Evolutionary conservation across 2,888 invertebrate genomes (phyloP), one percentile per base, ranked within the genome.

Genomic region (Rhingia rostrata): DNA sequence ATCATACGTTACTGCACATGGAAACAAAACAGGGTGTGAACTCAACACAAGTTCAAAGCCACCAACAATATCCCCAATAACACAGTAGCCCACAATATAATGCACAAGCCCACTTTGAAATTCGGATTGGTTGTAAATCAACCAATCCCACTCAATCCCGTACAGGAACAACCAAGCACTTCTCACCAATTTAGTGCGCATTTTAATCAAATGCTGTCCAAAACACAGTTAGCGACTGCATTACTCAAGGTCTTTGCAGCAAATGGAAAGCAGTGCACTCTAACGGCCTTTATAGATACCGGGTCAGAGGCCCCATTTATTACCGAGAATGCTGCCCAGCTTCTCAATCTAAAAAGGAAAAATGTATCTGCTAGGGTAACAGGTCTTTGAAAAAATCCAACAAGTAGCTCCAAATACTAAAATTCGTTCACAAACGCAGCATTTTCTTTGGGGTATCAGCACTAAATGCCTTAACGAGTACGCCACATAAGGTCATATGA

Each of bases 251-350:
- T 47, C 6, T 60, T 39, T 49, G 39, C 41, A 9, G 30, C 63
- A 10, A 73, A 73, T 61, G 61, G 61, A 6, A 72, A 35, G 51
- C 72, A 61, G 22, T 47, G 37, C 10, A 61, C 53, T 35, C 37
- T 73, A 3, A 73, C 63, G 54, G 45, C 73, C 2, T 60, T 73
- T 39, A 63, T 73, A 22, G 73, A 63, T 43, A 61, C 73, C 3
- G 73, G 73, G 4, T 73, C 53, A 22, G 61, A 73, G 32, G 73
- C 54, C 9, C 53, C 54, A 6, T 37, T 64, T 6, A 51, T 49
- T n/a, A 64, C 64, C 0, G 67, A 67, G 51, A 12, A 35, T n/a
- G 69, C 54, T 6, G 33, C 54, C 12, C 67, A 67, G 41, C 12
- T 64, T n/a, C 49, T 69, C 9, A 56, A 56, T n/a, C 43, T 58